A percentile compares a stretch with the other conserved stretches of the same genome.
phyloP scores from a whole-genome alignment of 2,888 invertebrate genomes.

The Cheiracanthium punctorium region DNA sequence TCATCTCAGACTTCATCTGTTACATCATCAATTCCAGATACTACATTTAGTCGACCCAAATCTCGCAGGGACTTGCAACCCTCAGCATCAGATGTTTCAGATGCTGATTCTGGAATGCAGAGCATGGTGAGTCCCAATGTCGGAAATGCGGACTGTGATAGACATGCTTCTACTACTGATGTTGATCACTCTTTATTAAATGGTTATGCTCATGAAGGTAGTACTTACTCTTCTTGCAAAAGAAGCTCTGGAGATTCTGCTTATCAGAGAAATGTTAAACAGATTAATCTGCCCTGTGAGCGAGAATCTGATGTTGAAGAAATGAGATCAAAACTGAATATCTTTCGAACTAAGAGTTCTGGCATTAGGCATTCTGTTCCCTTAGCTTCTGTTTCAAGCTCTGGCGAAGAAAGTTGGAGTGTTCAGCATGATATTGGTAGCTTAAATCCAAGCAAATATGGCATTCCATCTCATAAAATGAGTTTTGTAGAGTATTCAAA shows the following conservation, averaged over 20 bases:
- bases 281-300: slow-evolving; percentile 20
- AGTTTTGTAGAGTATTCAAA: slow-evolving; percentile 55
- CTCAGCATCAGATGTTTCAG: slow-evolving; percentile 58
- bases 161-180: slow-evolving; percentile 30
- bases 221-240: slow-evolving; percentile 21
- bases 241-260: slow-evolving; percentile 19
- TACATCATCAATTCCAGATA: slow-evolving; percentile 55
- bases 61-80: slow-evolving; percentile 53
- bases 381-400: slow-evolving; percentile 35
- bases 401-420: slow-evolving; percentile 22
- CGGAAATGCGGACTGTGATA: slow-evolving; percentile 35
- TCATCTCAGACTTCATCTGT: slow-evolving; percentile 66
- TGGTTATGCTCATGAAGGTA: slow-evolving; percentile 35
- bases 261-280: slow-evolving; percentile 6
- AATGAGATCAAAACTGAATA: slow-evolving; percentile 28
- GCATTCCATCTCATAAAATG: slow-evolving; percentile 26
- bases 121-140: slow-evolving; percentile 65
- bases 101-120: slow-evolving; percentile 67
- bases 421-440: slow-evolving; percentile 20
- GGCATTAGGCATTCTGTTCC: slow-evolving; percentile 39
- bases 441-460: slow-evolving; percentile 11
- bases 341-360: slow-evolving; percentile 25
- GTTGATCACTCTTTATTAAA: slow-evolving; percentile 33
- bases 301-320: slow-evolving; percentile 44
- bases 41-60: slow-evolving; percentile 36